Conservation (phyloP, 2,888 invertebrate species). For the Scaptomyza polygonia region DNA sequence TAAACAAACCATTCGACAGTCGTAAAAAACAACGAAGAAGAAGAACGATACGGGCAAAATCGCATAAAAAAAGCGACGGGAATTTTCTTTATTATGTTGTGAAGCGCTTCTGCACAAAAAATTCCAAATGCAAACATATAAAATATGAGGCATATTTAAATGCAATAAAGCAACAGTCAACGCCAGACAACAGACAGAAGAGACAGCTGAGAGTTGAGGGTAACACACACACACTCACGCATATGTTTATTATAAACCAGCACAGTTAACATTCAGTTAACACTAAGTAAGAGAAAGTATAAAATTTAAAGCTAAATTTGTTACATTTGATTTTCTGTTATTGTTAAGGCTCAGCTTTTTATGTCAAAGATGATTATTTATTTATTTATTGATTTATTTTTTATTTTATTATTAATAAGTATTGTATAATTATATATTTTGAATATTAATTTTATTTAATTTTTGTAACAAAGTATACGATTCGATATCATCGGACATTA, state of each 20-base stretch:
- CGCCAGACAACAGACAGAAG: conserved; percentile 1
- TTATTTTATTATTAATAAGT: too few relatives aligned
- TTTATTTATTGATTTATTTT: too few relatives aligned
- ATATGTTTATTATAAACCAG: too few relatives aligned
- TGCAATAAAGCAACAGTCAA: conserved; percentile 65
- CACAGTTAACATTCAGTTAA: too few relatives aligned
- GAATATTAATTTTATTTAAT: too few relatives aligned
- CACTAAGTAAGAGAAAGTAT: too few relatives aligned
- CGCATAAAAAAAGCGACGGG: conserved; percentile 61
- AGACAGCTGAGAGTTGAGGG: not conserved
- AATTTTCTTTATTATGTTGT: conserved; percentile 68
- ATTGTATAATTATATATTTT: too few relatives aligned
- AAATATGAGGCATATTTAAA: conserved; percentile 73
- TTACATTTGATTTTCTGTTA: not conserved
- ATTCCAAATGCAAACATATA: conserved; percentile 47
- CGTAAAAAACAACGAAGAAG: conserved; percentile 64
- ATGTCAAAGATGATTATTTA: too few relatives aligned
- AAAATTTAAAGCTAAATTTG: not conserved
- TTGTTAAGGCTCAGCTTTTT: not conserved
- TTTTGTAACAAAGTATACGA: too few relatives aligned
- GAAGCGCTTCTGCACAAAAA: conserved; percentile 20
- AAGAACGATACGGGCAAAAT: conserved; percentile 1
- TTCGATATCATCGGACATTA: not conserved
- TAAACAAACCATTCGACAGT: conserved; percentile 76
- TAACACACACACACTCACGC: not conserved